phyloP scores from a whole-genome alignment of 2,888 invertebrate genomes.

The Sesia bembeciformis region DNA sequence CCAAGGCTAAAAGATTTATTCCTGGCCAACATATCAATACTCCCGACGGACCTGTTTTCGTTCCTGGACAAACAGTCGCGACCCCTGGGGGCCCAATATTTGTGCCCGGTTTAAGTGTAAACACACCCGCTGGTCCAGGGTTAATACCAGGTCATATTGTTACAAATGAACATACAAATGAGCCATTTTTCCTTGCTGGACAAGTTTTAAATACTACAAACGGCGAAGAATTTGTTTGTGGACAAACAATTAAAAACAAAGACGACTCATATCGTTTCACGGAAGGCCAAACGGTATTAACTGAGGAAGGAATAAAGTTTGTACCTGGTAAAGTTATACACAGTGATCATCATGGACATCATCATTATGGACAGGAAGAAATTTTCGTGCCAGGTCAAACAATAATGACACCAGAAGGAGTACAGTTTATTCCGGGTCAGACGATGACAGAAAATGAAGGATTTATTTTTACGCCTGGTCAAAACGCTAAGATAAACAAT shows the following conservation, averaged over 20 bases:
- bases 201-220: slow-evolving; percentile 76
- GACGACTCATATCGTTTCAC: slow-evolving; percentile 72
- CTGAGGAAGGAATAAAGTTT: slow-evolving; percentile 77
- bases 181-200: slow-evolving; percentile 80
- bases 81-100: slow-evolving; percentile 80
- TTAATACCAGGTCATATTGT: slow-evolving; percentile 84
- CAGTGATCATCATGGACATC: slow-evolving; percentile 15
- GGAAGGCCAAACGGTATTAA: slow-evolving; percentile 77
- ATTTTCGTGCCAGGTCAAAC: slow-evolving; percentile 78
- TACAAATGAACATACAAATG: slow-evolving; percentile 69
- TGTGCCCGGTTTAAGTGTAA: slow-evolving; percentile 82
- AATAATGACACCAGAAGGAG: slow-evolving; percentile 73
- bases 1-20: slow-evolving; percentile 80
- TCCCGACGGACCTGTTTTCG: slow-evolving; percentile 80
- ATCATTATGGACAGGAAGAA: slow-evolving; percentile 41
- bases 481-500: slow-evolving; percentile 67
- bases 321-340: slow-evolving; percentile 74
- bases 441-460: slow-evolving; percentile 66
- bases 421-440: slow-evolving; percentile 78
- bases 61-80: slow-evolving; percentile 83
- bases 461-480: slow-evolving; percentile 77
- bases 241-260: slow-evolving; percentile 75
- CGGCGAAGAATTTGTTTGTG: slow-evolving; percentile 76
- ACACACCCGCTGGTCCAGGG: slow-evolving; percentile 78
- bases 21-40: slow-evolving; percentile 83